phyloP scores from a whole-genome alignment of 1,140 invertebrate species.

The Drusus annulatus region DNA sequence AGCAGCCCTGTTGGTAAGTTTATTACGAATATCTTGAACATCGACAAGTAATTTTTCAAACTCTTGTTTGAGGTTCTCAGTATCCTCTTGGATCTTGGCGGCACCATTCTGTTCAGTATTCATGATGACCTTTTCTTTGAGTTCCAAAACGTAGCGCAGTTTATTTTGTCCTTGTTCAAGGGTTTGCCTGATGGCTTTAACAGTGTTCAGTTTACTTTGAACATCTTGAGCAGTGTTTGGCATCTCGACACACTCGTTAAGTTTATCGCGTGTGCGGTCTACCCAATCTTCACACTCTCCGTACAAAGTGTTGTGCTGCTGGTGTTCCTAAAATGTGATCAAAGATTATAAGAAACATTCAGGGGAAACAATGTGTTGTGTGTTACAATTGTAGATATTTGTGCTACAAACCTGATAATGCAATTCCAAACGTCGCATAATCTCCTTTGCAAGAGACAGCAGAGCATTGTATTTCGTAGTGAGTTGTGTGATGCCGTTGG shows the following conservation, averaged over 20 bases:
- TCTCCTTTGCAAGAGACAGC: constrained; percentile 92
- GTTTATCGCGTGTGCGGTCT: constrained; percentile 87
- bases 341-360: neutral
- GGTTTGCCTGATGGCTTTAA: constrained; percentile 87
- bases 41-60: constrained; percentile 89
- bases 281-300: constrained; percentile 95
- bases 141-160: constrained; percentile 88
- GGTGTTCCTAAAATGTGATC: constrained; percentile 78
- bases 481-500: constrained; percentile 93
- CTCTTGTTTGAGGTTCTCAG: constrained; percentile 88
- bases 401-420: constrained; percentile 83
- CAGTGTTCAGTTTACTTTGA: constrained; percentile 85
- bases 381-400: neutral
- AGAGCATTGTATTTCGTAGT: constrained; percentile 95
- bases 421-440: constrained; percentile 90
- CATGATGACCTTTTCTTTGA: constrained; percentile 93
- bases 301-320: constrained; percentile 89
- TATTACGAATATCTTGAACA: constrained; percentile 83
- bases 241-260: constrained; percentile 83
- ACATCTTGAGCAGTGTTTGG: constrained; percentile 85
- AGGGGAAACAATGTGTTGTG: neutral
- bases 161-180: constrained; percentile 94
- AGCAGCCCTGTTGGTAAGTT: constrained; percentile 78
- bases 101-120: constrained; percentile 91
- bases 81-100: constrained; percentile 90